Evolutionary conservation across 2,888 invertebrate genomes (phyloP), one percentile per base, ranked within the genome.

Genomic region (Steinernema carpocapsae): DNA sequence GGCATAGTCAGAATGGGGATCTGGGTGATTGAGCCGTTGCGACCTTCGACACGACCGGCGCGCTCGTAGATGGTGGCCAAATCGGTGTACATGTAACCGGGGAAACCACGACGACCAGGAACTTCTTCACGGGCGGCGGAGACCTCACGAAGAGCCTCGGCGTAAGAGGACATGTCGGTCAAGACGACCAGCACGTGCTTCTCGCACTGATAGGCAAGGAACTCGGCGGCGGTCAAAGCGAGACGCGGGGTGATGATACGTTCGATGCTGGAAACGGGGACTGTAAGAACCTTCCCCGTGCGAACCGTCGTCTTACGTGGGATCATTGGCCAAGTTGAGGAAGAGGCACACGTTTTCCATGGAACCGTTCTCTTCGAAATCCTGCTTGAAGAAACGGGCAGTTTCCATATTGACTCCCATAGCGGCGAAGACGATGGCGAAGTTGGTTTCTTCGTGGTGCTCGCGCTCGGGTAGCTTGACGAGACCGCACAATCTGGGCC

Each of bases 21-120:
- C 91, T 99, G 99, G 0, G 99, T 99, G 89, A 99, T 99, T 82
- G 99, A 97, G 26, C 97, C 97, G 89, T 95, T 96, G 86, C 99
- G 92, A 73, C 99, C 99, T 89, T 99, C 97, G 29, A 99, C 97
- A 88, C 99, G 94, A 48, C 99, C 99, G 83, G 99, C 99, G 85
- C 97, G 92, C 90, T 99, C 99, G 90, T 99, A 99, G 89, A 99
- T 99, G 22, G 97, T 99, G 78, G 99, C 99, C 92, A 99, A 93
- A 93, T 99, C 97, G 76, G 99, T 99, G 95, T 99, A 99, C 99
- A 99, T 99, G 93, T 99, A 99, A 92, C 99, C 93, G 45, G 94
- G 94, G 91, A 99, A 99, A 93, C 99, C 99, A 91, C 99, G 93
- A 90, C 99, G 94, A 88, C 99, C 99, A 89, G 99, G 99, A 84